Evolutionary conservation across 2,888 invertebrate species (phyloP).

Genomic region (Chymomyza amoena): DNA sequence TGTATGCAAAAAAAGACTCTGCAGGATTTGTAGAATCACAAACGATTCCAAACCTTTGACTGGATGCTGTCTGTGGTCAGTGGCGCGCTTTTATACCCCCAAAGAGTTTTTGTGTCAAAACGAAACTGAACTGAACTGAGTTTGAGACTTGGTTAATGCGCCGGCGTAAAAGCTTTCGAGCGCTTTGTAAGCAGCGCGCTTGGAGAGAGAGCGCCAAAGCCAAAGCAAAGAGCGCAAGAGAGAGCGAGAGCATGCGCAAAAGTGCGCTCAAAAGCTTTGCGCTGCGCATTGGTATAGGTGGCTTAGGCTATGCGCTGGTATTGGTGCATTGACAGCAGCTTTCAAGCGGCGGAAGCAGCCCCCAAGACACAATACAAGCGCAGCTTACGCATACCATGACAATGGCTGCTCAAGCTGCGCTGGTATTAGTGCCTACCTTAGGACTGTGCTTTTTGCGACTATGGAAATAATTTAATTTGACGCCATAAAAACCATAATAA

Average conservation of each 20-base stretch:
- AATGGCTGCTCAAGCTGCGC: not conserved
- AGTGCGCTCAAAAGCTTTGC: conserved; percentile 30
- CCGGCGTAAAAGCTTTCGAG: conserved; percentile 30
- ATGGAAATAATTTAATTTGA: not conserved
- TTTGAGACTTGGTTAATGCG: conserved; percentile 1
- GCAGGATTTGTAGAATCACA: conserved; percentile 78
- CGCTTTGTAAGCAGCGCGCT: conserved; percentile 15
- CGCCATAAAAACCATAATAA: not conserved
- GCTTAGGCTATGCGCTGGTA: conserved; percentile 18
- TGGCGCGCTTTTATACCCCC: conserved; percentile 79
- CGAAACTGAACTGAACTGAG: conserved; percentile 56
- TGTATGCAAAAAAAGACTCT: conserved; percentile 47
- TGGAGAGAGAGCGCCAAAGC: not conserved
- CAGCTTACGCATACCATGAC: conserved; percentile 37
- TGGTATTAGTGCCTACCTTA: conserved; percentile 40
- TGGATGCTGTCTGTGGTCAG: conserved; percentile 79
- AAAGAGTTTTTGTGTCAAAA: conserved; percentile 73
- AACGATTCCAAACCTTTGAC: conserved; percentile 79
- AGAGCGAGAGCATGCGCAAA: not conserved
- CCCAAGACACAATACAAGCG: conserved; percentile 40
- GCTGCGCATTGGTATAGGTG: not conserved
- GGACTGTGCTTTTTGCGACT: not conserved
- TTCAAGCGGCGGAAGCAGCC: conserved; percentile 52
- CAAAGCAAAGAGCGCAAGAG: not conserved
- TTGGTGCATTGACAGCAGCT: conserved; percentile 19